Conservation (phyloP, 2,888 invertebrate genomes). For the Melinaea marsaeus region DNA sequence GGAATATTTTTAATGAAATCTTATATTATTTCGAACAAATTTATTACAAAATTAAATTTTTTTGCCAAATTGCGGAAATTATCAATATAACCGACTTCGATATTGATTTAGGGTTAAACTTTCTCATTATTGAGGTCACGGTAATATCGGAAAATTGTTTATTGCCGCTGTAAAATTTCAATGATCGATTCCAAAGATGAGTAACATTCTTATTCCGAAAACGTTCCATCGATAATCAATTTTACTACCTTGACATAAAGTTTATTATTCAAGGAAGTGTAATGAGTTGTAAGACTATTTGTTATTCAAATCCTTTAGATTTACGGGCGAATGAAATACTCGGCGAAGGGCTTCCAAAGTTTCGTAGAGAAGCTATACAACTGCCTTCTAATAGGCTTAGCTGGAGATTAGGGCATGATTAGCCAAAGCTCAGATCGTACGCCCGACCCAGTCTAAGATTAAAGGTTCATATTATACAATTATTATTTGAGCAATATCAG, state of each 20-base stretch:
- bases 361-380: constrained; percentile 75
- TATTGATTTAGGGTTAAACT: constrained; percentile 34
- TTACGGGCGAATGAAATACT: constrained; percentile 63
- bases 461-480: constrained; percentile 58
- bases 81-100: constrained; percentile 7
- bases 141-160: constrained; percentile 48
- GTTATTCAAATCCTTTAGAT: constrained; percentile 44
- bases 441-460: constrained; percentile 66
- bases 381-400: constrained; percentile 75
- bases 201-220: constrained; percentile 21
- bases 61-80: constrained; percentile 3
- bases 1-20: too few species aligned
- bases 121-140: constrained; percentile 41
- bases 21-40: not conserved
- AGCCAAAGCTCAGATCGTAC: constrained; percentile 60
- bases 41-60: constrained; percentile 9
- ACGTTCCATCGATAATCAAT: constrained; percentile 11
- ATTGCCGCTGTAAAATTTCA: constrained; percentile 65
- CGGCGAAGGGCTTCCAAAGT: constrained; percentile 75
- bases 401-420: constrained; percentile 74
- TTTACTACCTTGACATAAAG: constrained; percentile 13
- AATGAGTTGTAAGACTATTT: constrained; percentile 20
- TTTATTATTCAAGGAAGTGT: constrained; percentile 12
- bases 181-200: constrained; percentile 54
- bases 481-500: constrained; percentile 13